Evolutionary conservation across 2,797 vertebrate species (phyloP).

Genomic region (Fundulus diaphanus): DNA sequence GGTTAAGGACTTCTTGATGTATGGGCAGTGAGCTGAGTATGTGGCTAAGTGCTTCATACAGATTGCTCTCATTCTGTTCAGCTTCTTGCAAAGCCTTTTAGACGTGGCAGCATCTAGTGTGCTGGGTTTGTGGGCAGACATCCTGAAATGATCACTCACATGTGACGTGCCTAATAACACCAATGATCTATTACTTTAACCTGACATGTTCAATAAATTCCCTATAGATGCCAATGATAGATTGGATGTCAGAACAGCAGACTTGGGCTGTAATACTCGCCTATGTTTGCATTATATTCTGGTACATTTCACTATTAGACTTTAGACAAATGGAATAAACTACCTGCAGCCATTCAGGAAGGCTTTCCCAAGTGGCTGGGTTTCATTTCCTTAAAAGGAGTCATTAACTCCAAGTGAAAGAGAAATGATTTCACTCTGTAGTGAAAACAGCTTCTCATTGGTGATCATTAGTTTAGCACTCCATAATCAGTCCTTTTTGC

Average conservation of each 20-base stretch:
- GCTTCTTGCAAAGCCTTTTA: slow-evolving; percentile 36
- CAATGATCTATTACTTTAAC: slow-evolving; percentile 62
- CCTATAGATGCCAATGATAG: slow-evolving; percentile 53
- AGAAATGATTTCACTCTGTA: slow-evolving; percentile 75
- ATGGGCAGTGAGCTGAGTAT: slow-evolving; percentile 33
- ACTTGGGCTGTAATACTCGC: slow-evolving; percentile 1
- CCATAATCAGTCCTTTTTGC: slow-evolving; percentile 76
- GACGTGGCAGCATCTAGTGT: slow-evolving; percentile 25
- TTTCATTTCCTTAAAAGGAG: slow-evolving; percentile 79
- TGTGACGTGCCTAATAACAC: slow-evolving; percentile 62
- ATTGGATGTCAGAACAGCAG: slow-evolving; percentile 50
- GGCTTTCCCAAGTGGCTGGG: slow-evolving; percentile 67
- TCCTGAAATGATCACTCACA: slow-evolving; percentile 60
- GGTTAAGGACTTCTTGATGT: slow-evolving; percentile 59
- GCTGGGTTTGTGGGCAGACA: slow-evolving; percentile 1
- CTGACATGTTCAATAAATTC: slow-evolving; percentile 68
- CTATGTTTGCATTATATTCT: slow-evolving; percentile 14
- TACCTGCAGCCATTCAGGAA: slow-evolving; percentile 62
- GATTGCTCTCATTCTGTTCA: slow-evolving; percentile 25
- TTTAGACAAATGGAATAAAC: slow-evolving; percentile 59
- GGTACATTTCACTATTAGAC: slow-evolving; percentile 5
- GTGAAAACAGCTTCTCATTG: slow-evolving; percentile 76
- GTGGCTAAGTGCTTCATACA: slow-evolving; percentile 38
- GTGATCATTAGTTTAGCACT: slow-evolving; percentile 82
- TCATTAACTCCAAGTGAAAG: slow-evolving; percentile 77